Evolutionary conservation across 1,140 invertebrate genomes (phyloP).

Genomic region (Drosophila willistoni): DNA sequence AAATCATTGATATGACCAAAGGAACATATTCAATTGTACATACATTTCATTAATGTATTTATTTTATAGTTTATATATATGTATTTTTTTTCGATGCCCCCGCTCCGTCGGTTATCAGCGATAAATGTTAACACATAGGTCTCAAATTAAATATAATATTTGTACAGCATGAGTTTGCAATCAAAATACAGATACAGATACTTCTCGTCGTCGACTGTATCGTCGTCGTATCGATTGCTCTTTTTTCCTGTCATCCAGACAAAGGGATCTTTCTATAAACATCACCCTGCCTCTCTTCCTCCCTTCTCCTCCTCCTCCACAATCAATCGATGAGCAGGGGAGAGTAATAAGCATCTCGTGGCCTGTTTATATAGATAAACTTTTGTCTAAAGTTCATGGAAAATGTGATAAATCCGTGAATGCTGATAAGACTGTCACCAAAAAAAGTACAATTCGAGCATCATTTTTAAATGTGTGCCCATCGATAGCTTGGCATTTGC

Average conservation of each 20-base stretch:
- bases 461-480: conserved; percentile 33
- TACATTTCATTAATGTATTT: conserved; percentile 9
- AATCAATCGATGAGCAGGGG: no score
- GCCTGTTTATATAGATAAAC: conserved; percentile 75
- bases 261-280: conserved; percentile 61
- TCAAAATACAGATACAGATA: conserved; percentile 30
- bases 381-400: conserved; percentile 82
- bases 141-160: conserved; percentile 23
- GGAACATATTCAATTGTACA: not conserved
- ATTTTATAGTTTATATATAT: conserved; percentile 17
- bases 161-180: conserved; percentile 6
- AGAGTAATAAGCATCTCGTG: conserved; percentile 1
- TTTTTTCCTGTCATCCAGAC: conserved; percentile 36
- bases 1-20: conserved; percentile 12
- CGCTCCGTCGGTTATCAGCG: conserved; percentile 32
- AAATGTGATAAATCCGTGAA: conserved; percentile 78
- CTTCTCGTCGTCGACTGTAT: not conserved
- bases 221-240: conserved; percentile 23
- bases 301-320: no score
- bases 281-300: not conserved
- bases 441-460: conserved; percentile 45
- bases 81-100: conserved; percentile 20
- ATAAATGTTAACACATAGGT: conserved; percentile 43
- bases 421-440: conserved; percentile 57
- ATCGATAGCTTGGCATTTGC: conserved; percentile 41